Conservation (phyloP, 2,113 vertebrate genomes). For the Hemichromis elongatus region DNA sequence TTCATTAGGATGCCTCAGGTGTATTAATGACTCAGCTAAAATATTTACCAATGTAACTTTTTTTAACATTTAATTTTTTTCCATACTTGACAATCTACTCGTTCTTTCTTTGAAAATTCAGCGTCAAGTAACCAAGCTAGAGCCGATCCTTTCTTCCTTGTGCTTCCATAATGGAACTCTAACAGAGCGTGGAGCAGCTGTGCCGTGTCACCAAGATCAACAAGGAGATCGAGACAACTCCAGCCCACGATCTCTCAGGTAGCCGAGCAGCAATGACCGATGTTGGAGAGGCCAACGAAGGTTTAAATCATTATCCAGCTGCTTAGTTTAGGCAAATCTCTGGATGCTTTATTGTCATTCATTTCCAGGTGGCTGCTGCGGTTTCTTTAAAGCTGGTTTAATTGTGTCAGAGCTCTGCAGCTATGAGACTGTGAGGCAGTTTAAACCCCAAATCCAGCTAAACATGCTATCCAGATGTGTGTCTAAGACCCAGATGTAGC, state of each 20-base stretch:
- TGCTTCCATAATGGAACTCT: neutral
- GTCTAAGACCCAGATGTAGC: neutral
- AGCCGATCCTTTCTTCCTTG: neutral
- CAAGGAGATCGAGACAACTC: neutral
- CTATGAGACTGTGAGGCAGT: neutral
- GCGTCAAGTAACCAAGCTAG: neutral
- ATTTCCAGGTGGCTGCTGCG: neutral
- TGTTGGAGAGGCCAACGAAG: neutral
- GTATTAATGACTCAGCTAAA: neutral
- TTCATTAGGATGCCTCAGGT: neutral
- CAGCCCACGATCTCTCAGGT: neutral
- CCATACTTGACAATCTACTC: neutral
- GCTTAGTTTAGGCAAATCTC: neutral
- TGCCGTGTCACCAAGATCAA: neutral
- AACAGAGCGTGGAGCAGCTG: neutral
- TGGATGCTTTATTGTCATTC: neutral
- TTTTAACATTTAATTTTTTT: neutral
- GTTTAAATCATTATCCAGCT: neutral
- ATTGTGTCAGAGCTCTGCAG: neutral
- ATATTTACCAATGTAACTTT: neutral
- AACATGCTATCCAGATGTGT: constrained; percentile 25
- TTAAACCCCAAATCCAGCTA: neutral
- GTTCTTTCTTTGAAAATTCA: neutral
- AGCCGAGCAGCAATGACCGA: neutral
- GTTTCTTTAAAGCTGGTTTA: neutral